Conservation (phyloP, 2,113 vertebrate species). For the Coptodon rendalli region DNA sequence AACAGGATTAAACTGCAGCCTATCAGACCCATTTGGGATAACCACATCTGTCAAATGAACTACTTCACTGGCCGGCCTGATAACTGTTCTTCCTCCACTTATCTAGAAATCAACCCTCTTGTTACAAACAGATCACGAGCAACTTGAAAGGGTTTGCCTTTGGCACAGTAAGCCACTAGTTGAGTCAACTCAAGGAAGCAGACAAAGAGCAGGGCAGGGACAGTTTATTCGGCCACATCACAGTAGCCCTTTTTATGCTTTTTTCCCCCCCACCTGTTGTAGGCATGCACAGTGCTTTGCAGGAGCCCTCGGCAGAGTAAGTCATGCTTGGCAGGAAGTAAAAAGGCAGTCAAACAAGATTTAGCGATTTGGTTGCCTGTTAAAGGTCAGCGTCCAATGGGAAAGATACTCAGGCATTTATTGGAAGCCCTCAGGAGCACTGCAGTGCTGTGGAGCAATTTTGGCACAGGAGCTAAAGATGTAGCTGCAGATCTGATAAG, state of each 20-base stretch:
- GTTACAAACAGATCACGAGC: slow-evolving; percentile 42
- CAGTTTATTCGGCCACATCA: not conserved
- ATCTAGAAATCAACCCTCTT: slow-evolving; percentile 51
- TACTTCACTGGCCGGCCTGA: slow-evolving; percentile 42
- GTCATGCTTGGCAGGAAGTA: slow-evolving; percentile 51
- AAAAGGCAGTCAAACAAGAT: slow-evolving; percentile 53
- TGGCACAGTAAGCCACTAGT: slow-evolving; percentile 27
- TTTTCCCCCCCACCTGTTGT: not conserved
- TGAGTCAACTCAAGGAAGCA: slow-evolving; percentile 16
- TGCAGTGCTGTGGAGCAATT: not conserved
- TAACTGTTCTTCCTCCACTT: slow-evolving; percentile 34
- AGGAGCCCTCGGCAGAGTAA: slow-evolving; percentile 4
- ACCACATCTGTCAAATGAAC: slow-evolving; percentile 66
- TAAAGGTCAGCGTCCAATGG: slow-evolving; percentile 62
- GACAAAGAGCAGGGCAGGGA: slow-evolving; percentile 42
- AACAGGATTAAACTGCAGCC: slow-evolving; percentile 64
- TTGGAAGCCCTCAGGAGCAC: not conserved
- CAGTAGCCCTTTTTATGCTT: not conserved
- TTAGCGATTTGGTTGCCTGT: slow-evolving; percentile 47
- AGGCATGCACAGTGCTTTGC: not conserved
- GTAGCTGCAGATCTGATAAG: not conserved
- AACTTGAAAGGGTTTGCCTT: slow-evolving; percentile 54
- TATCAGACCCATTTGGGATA: slow-evolving; percentile 61
- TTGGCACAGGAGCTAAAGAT: not conserved
- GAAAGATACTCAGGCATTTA: slow-evolving; percentile 61